Conservation (phyloP, 2,113 vertebrate species). For the Calonectris borealis region DNA sequence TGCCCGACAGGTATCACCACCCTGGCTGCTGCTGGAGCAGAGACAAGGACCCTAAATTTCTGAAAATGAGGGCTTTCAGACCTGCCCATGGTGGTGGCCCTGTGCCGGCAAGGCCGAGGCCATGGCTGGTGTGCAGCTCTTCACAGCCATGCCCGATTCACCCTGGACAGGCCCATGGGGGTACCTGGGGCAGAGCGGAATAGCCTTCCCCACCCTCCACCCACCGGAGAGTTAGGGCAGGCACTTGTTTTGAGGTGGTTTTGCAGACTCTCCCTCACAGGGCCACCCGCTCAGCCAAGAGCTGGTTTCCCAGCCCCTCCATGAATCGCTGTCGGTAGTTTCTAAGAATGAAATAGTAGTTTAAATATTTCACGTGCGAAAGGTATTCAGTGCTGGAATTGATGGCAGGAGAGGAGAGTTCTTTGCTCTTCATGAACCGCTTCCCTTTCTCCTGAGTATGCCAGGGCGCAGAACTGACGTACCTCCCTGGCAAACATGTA, state of each 20-base stretch:
- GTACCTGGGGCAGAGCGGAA: background rate
- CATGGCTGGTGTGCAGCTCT: rapidly evolving
- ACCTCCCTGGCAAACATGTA: background rate
- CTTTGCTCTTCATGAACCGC: background rate
- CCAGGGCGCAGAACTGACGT: background rate
- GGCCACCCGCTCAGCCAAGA: background rate
- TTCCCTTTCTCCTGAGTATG: background rate
- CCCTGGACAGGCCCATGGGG: rapidly evolving
- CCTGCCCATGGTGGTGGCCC: rapidly evolving
- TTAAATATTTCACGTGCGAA: background rate
- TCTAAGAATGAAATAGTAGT: background rate
- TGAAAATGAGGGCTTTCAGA: background rate
- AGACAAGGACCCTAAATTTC: background rate
- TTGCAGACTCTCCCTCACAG: background rate
- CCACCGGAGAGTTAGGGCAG: background rate
- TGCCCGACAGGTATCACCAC: rapidly evolving
- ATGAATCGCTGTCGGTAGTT: background rate
- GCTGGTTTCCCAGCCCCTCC: background rate
- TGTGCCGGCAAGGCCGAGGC: background rate
- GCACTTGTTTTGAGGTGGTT: background rate
- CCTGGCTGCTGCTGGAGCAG: background rate
- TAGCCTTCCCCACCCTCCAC: background rate
- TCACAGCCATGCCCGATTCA: rapidly evolving
- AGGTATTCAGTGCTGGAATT: background rate
- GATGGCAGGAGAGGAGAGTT: background rate